phyloP scores from a whole-genome alignment of 2,888 invertebrate genomes.

The Drosophila mercatorum region DNA sequence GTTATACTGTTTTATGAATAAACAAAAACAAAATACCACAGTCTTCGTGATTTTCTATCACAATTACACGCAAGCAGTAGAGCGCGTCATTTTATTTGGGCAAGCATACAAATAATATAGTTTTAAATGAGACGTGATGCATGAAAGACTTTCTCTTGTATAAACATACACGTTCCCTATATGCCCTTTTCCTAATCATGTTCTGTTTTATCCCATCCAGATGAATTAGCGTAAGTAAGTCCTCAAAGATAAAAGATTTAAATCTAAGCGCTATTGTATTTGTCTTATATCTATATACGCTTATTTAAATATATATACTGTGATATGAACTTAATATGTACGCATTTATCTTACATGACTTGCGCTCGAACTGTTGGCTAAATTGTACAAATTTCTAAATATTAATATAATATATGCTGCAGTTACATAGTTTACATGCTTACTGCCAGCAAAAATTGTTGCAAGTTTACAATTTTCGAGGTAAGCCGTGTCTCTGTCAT shows the following conservation, averaged over 20 bases:
- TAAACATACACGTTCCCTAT: conserved; percentile 29
- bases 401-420: conserved; percentile 41
- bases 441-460: conserved; percentile 83
- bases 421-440: conserved; percentile 81
- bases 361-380: conserved; percentile 72
- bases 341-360: conserved; percentile 79
- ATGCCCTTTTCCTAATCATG: conserved; percentile 41
- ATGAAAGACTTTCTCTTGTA: conserved; percentile 29
- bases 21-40: conserved; percentile 40
- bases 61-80: conserved; percentile 16
- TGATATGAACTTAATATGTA: conserved; percentile 49
- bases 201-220: conserved; percentile 49
- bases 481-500: conserved; percentile 69
- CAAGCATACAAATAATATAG: conserved; percentile 7
- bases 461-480: conserved; percentile 81
- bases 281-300: conserved; percentile 10
- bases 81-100: not conserved
- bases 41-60: conserved; percentile 1
- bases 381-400: conserved; percentile 44
- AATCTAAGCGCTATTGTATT: conserved; percentile 27
- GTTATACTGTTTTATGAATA: conserved; percentile 70
- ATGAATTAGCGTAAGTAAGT: conserved; percentile 57
- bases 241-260: conserved; percentile 35
- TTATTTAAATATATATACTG: conserved; percentile 21
- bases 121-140: conserved; percentile 10